Conservation (phyloP, 2,797 vertebrate species). For the Myripristis murdjan region DNA sequence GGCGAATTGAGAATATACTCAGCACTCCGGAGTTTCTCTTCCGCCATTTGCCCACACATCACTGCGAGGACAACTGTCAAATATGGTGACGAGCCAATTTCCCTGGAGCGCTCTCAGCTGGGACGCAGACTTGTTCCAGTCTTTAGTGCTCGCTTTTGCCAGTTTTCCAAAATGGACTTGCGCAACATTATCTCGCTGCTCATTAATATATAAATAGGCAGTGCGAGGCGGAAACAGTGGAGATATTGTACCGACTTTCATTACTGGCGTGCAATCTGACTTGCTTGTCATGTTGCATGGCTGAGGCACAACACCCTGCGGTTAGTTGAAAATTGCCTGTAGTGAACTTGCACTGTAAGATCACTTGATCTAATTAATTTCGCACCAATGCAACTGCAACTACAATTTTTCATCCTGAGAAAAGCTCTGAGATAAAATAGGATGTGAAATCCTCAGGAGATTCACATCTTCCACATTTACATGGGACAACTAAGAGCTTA, state of each 20-base stretch:
- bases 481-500: too few species aligned
- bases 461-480: too few species aligned
- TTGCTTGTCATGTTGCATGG: background rate
- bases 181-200: slow-evolving; percentile 14
- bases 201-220: slow-evolving; percentile 40
- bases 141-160: slow-evolving; percentile 15
- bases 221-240: slow-evolving; percentile 15
- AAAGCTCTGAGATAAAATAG: background rate
- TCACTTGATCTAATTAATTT: too few species aligned
- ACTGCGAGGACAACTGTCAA: slow-evolving; percentile 45
- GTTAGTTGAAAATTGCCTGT: background rate
- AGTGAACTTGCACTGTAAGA: too few species aligned
- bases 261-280: background rate
- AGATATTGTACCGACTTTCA: background rate
- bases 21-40: slow-evolving; percentile 34
- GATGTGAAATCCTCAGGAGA: background rate
- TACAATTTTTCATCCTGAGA: too few species aligned
- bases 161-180: slow-evolving; percentile 23
- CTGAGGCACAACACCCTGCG: background rate
- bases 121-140: slow-evolving; percentile 19
- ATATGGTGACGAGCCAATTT: slow-evolving; percentile 45
- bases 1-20: slow-evolving; percentile 55
- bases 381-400: too few species aligned
- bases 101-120: slow-evolving; percentile 37
- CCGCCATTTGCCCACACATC: slow-evolving; percentile 29